These are phyloP conservation scores for Catharus ustulatus DNA, from an alignment of 2,797 vertebrate genomes.

Conservation along the genomic window DNA sequence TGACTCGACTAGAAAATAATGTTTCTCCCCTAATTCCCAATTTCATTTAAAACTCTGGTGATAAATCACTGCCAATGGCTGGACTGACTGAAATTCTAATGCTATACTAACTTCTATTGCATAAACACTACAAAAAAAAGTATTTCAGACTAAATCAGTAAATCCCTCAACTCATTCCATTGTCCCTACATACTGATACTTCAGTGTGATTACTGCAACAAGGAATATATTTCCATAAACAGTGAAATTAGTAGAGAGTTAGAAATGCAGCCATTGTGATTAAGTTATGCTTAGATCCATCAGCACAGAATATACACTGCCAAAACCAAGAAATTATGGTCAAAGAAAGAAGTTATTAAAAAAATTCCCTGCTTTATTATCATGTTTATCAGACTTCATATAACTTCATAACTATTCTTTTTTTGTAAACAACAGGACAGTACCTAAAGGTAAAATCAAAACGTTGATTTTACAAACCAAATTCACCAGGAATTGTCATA, in stretches of 20 bases:
- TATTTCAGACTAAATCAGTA: slow-evolving; percentile 38
- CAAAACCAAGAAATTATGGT: background rate
- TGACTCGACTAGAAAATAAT: slow-evolving; percentile 52
- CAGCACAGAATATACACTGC: background rate
- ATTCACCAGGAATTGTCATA: background rate
- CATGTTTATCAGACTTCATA: background rate
- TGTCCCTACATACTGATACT: slow-evolving; percentile 16
- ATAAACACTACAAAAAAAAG: background rate
- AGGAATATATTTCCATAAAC: slow-evolving; percentile 14
- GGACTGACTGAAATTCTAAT: slow-evolving; percentile 64
- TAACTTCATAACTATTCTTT: background rate
- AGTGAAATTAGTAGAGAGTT: slow-evolving; percentile 7
- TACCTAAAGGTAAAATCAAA: background rate
- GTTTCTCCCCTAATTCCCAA: slow-evolving; percentile 52
- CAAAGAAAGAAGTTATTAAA: background rate
- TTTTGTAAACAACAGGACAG: background rate
- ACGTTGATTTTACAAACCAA: background rate
- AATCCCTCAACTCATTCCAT: slow-evolving; percentile 34
- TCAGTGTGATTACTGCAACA: background rate
- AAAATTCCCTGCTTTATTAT: background rate
- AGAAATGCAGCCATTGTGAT: background rate
- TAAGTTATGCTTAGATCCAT: background rate
- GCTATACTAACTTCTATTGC: slow-evolving; percentile 12
- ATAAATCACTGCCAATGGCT: slow-evolving; percentile 61
- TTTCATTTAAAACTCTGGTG: slow-evolving; percentile 57